A percentile compares a stretch with the other conserved stretches of the same genome.
Evolutionary conservation across 2,888 invertebrate genomes (phyloP).

Genomic region (Caenorhabditis sinica): DNA sequence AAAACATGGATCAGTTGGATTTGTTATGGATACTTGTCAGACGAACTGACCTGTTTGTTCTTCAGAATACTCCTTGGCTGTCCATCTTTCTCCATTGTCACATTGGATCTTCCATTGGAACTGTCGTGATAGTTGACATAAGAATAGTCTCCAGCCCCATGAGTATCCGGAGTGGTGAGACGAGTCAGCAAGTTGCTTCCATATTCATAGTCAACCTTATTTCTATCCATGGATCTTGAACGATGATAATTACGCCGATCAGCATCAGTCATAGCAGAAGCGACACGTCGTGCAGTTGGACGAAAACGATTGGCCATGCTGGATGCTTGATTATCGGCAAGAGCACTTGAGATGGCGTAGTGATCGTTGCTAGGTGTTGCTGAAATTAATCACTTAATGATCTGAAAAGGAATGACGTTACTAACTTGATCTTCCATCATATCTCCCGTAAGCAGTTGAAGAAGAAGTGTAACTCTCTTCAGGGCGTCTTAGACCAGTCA

Average conservation of each 20-base stretch:
- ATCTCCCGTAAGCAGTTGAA: constrained; percentile 41
- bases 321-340: constrained; percentile 59
- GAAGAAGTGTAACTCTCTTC: constrained; percentile 60
- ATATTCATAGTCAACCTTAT: constrained; percentile 68
- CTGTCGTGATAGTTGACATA: constrained; percentile 82
- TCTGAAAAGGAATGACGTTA: not conserved
- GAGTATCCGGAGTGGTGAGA: constrained; percentile 72
- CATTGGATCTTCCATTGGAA: constrained; percentile 65
- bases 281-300: constrained; percentile 69
- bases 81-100: constrained; percentile 68
- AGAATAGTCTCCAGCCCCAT: constrained; percentile 75
- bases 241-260: constrained; percentile 72
- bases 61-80: constrained; percentile 80
- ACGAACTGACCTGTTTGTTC: constrained; percentile 77
- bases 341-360: constrained; percentile 59
- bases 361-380: constrained; percentile 65
- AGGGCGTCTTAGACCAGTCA: constrained; percentile 65
- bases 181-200: constrained; percentile 41
- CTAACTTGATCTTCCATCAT: constrained; percentile 62
- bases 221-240: constrained; percentile 75
- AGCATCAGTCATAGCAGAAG: constrained; percentile 73
- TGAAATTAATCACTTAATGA: constrained; percentile 27
- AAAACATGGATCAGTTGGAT: constrained; percentile 2
- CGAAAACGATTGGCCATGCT: constrained; percentile 64
- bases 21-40: not conserved